These are phyloP conservation scores for Aphaenogaster ashmeadi DNA, from an alignment of 1,140 invertebrate species.

Conservation along the genomic window DNA sequence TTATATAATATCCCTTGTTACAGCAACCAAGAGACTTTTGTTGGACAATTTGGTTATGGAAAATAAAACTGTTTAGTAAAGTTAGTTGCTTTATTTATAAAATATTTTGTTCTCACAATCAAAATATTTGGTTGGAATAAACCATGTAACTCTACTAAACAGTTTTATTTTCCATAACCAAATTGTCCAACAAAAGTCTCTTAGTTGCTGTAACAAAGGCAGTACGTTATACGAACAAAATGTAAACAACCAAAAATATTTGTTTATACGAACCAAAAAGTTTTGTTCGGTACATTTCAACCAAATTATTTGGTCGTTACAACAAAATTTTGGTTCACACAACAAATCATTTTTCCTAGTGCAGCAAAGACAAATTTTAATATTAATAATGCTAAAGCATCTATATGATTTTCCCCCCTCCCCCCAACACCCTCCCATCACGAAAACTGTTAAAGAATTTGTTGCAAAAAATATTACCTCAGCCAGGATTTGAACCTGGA, in stretches of 20 bases:
- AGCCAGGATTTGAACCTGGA: too few relatives aligned
- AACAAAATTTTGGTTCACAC: neutral
- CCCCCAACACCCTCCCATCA: too few relatives aligned
- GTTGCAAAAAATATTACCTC: too few relatives aligned
- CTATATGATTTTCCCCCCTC: too few relatives aligned
- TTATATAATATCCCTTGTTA: neutral
- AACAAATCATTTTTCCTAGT: constrained; percentile 1
- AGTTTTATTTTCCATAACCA: neutral
- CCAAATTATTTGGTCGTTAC: neutral
- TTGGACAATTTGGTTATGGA: neutral
- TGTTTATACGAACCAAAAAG: neutral
- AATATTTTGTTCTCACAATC: too few relatives aligned
- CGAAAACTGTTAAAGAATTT: too few relatives aligned
- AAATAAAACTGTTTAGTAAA: neutral
- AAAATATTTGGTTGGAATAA: too few relatives aligned
- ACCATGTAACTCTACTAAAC: too few relatives aligned
- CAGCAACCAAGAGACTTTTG: neutral
- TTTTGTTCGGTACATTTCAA: neutral
- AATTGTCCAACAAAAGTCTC: neutral
- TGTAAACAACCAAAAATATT: neutral
- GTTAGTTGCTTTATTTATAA: too few relatives aligned
- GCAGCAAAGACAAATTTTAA: too few relatives aligned
- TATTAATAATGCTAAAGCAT: too few relatives aligned
- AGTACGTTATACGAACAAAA: neutral
- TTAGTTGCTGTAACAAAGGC: neutral